Base-by-base conservation (phyloP, 2,113 vertebrate species). In the Brachypteracias leptosomus region DNA sequence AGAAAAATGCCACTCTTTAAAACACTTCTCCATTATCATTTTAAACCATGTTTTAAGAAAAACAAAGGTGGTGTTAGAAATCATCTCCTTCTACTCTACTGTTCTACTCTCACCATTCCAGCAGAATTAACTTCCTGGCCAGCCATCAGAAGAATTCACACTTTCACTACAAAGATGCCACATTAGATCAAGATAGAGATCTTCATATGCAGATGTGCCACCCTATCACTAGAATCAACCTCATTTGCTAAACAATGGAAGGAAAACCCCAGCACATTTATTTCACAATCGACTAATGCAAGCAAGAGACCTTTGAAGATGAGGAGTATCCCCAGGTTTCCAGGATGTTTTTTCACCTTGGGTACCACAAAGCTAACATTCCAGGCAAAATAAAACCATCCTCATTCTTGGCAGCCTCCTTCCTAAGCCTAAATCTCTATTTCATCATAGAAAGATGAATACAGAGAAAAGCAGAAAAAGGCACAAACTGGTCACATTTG, bases 141-240 rank as follows among this genome's bases (percentile, higher is more conserved):
- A 87, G 70, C 28, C 62, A 85, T 52, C 73, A 92, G 57, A 85
- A 87, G 77, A 95, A 86, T 88, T 95, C 77, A 78, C 93, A 88
- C 93, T 96, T 91, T 95, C 70, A 47, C 84, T 87, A 83, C 76
- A 93, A 92, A 95, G 81, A 91, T 40, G 47, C 44, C 52, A 76
- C 59, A n/a, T 16, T 70, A 77, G 20, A 88, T 54, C 55, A 94
- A 57, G 38, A 71, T 29, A 70, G 49, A 66, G 26, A 82, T 82
- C 85, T 97, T 93, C 87, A 90, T n/a, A 95, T 79, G 87, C 67
- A 91, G 78, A 93, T 85, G 31, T 11, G 7, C 13, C 25, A 33
- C 46, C 36, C 78, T 17, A 36, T 28, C 82, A 83, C 38, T 47
- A 91, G 74, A 79, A 80, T 49, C 58, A 74, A 42, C 26, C 42